Conservation (phyloP, 1,140 invertebrate species). For the Neodiprion fabricii region DNA sequence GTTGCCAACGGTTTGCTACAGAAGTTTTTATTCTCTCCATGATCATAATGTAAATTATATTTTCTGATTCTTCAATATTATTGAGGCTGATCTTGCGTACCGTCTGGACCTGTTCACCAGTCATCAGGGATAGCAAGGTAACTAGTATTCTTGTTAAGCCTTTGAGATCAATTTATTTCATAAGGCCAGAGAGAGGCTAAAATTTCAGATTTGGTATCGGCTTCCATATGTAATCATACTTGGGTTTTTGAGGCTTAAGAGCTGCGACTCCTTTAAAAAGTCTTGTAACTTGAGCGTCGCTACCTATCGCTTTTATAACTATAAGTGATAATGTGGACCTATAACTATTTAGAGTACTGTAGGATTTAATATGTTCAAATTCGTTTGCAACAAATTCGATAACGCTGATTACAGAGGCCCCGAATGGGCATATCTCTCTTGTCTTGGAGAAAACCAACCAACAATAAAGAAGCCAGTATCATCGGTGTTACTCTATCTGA, state of each 20-base stretch:
- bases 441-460: conserved; percentile 8
- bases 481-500: not conserved
- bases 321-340: conserved; percentile 15
- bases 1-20: conserved; percentile 22
- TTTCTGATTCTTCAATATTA: not conserved
- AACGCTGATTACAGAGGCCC: conserved; percentile 10
- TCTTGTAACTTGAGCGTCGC: conserved; percentile 18
- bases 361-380: conserved; percentile 31
- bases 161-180: conserved; percentile 9
- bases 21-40: conserved; percentile 38
- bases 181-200: not conserved
- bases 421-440: not conserved
- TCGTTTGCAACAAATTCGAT: conserved; percentile 24
- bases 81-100: not conserved
- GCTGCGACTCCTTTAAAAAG: conserved; percentile 50
- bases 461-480: not conserved
- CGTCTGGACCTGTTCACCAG: conserved; percentile 35
- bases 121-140: conserved; percentile 22
- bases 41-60: conserved; percentile 28
- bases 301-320: conserved; percentile 5
- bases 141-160: conserved; percentile 20
- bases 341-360: conserved; percentile 34
- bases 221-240: conserved; percentile 6
- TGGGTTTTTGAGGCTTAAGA: conserved; percentile 56
- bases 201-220: conserved; percentile 10